Base-by-base conservation (phyloP, 2,113 vertebrate genomes). In the Microtus pennsylvanicus region DNA sequence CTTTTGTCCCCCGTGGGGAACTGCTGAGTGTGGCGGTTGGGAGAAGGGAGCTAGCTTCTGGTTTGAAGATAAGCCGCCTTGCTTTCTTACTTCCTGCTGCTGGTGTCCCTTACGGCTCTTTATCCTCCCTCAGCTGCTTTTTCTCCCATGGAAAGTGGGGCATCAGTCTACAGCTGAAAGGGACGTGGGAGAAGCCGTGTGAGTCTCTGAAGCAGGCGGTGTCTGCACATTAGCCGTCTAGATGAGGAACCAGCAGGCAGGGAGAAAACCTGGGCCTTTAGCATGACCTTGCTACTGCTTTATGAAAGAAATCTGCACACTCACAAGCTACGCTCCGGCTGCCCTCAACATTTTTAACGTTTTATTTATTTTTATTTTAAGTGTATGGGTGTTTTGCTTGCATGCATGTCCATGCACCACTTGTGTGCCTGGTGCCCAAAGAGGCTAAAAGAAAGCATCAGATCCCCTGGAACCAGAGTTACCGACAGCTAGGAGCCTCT, bases 71-170 rank as follows among this genome's bases (percentile, higher is more conserved):
- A 42, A 8, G 33, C 55, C 35, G 35, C 35, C 75, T 52, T 2
- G 35, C 38, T 67, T 67, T 65, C 28, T 5, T 55, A 42, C 38
- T 42, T 24, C 52, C 30, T 33, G 13, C 45, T 45, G 21, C 38
- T 58, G 38, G 74, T 74, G 14, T 87, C 22, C 55, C 22, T 77
- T 86, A 70, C 50, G n/a, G 52, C 38, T 8, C 38, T 30, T 55
- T 78, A 38, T 76, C 95, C 52, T 91, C 94, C 33, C 75, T 88
- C 75, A 85, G 50, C 50, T 78, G 45, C n/a, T 70, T 52, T 9
- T 45, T 80, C 58, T 87, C 45, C 95, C 87, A 22, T 90, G 76
- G 92, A 96, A 97, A 70, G 28, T 72, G 16, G 6, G 11, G 24
- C 45, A 28, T 90, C 75, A 47, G 74, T 77, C 85, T 87, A 89